A percentile compares a stretch with the other conserved stretches of the same genome.
phyloP scores from a whole-genome alignment of 2,888 invertebrate species.

The Drosophila affinis region DNA sequence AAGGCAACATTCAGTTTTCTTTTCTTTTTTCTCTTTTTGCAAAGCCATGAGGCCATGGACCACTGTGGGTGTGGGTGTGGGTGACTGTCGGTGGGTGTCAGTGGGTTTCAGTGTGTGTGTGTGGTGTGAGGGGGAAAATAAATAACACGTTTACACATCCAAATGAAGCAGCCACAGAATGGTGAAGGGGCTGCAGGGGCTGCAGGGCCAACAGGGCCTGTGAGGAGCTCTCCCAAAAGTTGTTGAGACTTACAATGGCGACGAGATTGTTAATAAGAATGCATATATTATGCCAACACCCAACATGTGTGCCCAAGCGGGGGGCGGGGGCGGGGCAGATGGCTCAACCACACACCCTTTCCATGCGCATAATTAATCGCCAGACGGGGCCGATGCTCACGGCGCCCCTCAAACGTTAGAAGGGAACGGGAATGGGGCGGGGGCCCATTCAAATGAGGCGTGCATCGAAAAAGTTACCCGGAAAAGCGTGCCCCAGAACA shows the following conservation, averaged over 20 bases:
- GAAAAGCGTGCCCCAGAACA: neutral
- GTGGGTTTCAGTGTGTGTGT: neutral
- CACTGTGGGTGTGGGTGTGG: no score
- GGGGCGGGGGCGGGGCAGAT: no score
- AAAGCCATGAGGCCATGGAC: neutral
- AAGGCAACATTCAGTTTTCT: constrained; percentile 78
- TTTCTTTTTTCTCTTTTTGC: constrained; percentile 16
- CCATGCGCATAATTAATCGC: constrained; percentile 64
- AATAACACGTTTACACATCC: constrained; percentile 80
- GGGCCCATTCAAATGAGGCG: neutral
- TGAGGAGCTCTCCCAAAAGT: constrained; percentile 27
- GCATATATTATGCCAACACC: constrained; percentile 76
- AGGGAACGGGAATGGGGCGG: neutral
- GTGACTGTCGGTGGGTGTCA: neutral
- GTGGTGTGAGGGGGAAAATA: constrained; percentile 53
- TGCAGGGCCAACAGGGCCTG: neutral
- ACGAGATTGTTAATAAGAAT: constrained; percentile 78
- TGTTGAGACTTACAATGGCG: constrained; percentile 65
- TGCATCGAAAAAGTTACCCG: neutral
- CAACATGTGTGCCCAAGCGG: constrained; percentile 36
- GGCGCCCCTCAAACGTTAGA: neutral
- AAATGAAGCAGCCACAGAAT: constrained; percentile 66
- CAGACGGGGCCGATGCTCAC: neutral
- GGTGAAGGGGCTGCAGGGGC: neutral
- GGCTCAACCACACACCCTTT: neutral